Evolutionary conservation across 2,888 invertebrate species (phyloP).

Genomic region (Tipula unca): DNA sequence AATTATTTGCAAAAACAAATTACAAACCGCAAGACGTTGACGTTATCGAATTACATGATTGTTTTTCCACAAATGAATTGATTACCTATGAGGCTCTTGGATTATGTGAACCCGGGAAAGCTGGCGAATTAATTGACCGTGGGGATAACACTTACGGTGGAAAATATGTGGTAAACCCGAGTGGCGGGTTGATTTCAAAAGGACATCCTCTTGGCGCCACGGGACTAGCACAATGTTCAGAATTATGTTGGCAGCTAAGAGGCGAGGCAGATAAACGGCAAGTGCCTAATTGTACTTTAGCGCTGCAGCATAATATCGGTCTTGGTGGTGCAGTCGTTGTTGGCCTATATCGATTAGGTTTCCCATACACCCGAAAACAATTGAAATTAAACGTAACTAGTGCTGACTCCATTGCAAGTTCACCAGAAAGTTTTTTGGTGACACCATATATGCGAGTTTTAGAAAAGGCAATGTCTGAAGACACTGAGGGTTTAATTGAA

Average conservation of each 20-base stretch:
- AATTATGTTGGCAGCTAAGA: too few species aligned
- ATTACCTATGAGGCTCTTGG: slow-evolving; percentile 96
- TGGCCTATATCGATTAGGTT: too few species aligned
- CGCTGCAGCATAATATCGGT: too few species aligned
- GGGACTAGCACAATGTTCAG: slow-evolving; percentile 34
- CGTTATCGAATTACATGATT: too few species aligned
- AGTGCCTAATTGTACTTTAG: too few species aligned
- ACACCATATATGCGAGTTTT: slow-evolving; percentile 72
- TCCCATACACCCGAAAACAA: too few species aligned
- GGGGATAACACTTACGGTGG: slow-evolving; percentile 43
- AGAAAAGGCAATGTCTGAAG: slow-evolving; percentile 70
- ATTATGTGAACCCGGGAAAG: slow-evolving; percentile 52
- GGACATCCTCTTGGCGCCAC: slow-evolving; percentile 97
- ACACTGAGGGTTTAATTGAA: slow-evolving; percentile 71
- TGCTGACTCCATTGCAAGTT: slow-evolving; percentile 35
- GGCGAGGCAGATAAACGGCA: too few species aligned
- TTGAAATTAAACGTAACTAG: background rate
- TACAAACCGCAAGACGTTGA: slow-evolving; percentile 54
- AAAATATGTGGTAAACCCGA: slow-evolving; percentile 95
- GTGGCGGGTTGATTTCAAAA: slow-evolving; percentile 97
- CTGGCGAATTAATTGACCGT: too few species aligned
- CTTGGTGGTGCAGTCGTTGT: too few species aligned
- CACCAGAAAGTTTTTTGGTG: slow-evolving; percentile 62
- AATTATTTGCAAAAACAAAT: too few species aligned
- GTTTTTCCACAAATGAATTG: slow-evolving; percentile 90